phyloP scores from a whole-genome alignment of 2,797 vertebrate genomes.

The Melanotaenia maccullochi region DNA sequence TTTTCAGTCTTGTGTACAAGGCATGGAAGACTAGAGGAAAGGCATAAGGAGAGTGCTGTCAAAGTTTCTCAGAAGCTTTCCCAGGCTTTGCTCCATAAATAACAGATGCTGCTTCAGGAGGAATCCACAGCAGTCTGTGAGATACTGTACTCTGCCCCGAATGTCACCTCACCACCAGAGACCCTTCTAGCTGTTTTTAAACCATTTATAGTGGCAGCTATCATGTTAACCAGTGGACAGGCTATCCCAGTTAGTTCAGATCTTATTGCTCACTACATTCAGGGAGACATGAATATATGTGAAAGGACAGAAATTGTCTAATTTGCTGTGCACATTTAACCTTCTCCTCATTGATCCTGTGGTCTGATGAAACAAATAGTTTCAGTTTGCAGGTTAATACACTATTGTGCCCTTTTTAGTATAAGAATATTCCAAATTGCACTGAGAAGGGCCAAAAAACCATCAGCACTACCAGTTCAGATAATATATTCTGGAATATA shows the following conservation, averaged over 20 bases:
- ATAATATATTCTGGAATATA: too few species aligned
- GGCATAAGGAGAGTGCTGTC: slow-evolving; percentile 25
- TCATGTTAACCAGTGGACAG: neutral
- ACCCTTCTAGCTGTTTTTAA: slow-evolving; percentile 16
- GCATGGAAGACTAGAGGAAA: slow-evolving; percentile 6
- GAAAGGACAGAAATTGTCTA: neutral
- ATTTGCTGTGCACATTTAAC: neutral
- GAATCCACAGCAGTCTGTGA: slow-evolving; percentile 32
- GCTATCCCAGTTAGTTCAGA: neutral
- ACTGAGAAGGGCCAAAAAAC: neutral
- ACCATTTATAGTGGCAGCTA: slow-evolving; percentile 38
- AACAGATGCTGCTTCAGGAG: slow-evolving; percentile 41
- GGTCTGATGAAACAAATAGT: neutral
- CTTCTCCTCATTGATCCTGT: neutral
- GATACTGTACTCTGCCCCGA: slow-evolving; percentile 28
- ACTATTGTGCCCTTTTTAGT: neutral
- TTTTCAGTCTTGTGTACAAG: slow-evolving; percentile 20
- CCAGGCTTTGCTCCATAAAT: slow-evolving; percentile 56
- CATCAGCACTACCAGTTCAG: neutral
- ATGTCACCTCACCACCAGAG: slow-evolving; percentile 39
- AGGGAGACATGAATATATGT: neutral
- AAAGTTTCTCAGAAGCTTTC: slow-evolving; percentile 45
- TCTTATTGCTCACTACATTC: neutral
- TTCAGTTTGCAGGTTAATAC: neutral
- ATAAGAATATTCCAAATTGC: slow-evolving; percentile 5